Evolutionary conservation across 2,888 invertebrate genomes (phyloP), one percentile per base, ranked within the genome.

Genomic region (Lepidocyrtinus sp.): DNA sequence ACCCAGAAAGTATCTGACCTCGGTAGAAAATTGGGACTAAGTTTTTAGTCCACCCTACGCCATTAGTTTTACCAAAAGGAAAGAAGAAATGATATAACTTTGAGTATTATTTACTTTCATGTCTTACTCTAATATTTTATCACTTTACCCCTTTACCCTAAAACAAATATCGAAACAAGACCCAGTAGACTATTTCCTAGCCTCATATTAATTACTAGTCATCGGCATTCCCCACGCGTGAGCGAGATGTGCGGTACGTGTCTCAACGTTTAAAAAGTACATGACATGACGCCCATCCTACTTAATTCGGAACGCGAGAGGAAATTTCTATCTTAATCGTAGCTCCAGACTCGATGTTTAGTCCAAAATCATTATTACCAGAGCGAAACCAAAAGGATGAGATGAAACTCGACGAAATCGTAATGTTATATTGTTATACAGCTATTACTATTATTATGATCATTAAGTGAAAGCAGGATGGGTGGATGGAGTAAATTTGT

Each of bases 181-280:
- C 59, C 59, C 5, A 59, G 17, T n/a, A 17, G 70, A 69, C 46
- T 70, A 63, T 75, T 75, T 65, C 64, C 70, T 71, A 55, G 65
- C 67, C 69, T 24, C 65, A 72, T 77, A 77, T 77, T 77, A 77
- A 77, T 77, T 77, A 77, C 77, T 62, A 67, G 50, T 71, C 61
- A 72, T 77, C 71, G 71, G 77, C 67, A 71, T 77, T 71, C 77
- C 59, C 67, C 25, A 65, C 77, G 61, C 70, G 26, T 17, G 45
- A 67, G 65, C 22, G 22, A 21, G 77, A 77, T 65, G 65, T n/a
- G 71, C n/a, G 71, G 21, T 72, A 72, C 71, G 72, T 77, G 77
- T 45, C 55, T 45, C 24, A n/a, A n/a, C n/a, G n/a, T 67, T 46
- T n/a, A 65, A 69, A 61, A 72, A 77, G 17, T 67, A 19, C 45